Evolutionary conservation across 2,888 invertebrate species (phyloP).

Genomic region (Chrysomela aeneicollis): DNA sequence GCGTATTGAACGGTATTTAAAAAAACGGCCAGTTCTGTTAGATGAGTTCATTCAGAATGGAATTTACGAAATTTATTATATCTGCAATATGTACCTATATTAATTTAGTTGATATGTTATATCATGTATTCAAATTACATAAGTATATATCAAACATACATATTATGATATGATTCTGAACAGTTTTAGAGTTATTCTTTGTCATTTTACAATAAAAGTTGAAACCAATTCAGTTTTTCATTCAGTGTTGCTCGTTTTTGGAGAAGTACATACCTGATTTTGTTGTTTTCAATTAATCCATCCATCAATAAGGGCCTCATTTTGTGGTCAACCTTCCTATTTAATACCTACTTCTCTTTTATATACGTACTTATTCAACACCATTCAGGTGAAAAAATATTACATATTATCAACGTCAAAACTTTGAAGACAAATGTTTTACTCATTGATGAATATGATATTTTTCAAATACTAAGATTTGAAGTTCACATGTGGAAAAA

Average conservation of each 20-base stretch:
- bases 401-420: too few species aligned
- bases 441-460: too few species aligned
- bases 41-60: slow-evolving; percentile 39
- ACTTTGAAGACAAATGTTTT: too few species aligned
- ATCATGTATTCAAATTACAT: slow-evolving; percentile 57
- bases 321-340: too few species aligned
- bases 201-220: slow-evolving; percentile 74
- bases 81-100: slow-evolving; percentile 45
- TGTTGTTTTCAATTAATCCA: too few species aligned
- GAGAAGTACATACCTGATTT: too few species aligned
- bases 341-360: too few species aligned
- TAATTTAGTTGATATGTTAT: slow-evolving; percentile 54
- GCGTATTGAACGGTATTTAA: slow-evolving; percentile 53
- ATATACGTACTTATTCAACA: too few species aligned
- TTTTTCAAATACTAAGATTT: too few species aligned
- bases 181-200: slow-evolving; percentile 75
- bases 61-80: slow-evolving; percentile 44
- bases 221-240: slow-evolving; percentile 34
- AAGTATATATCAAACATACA: slow-evolving; percentile 59
- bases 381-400: too few species aligned
- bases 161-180: slow-evolving; percentile 59
- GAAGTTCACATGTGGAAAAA: too few species aligned
- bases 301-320: too few species aligned
- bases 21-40: slow-evolving; percentile 58
- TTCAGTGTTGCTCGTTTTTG: neutral